Percentiles rank a stretch among this genome's conserved stretches.
Evolutionary conservation across 2,888 invertebrate genomes (phyloP).

Genomic region (Mimachlamys varia): DNA sequence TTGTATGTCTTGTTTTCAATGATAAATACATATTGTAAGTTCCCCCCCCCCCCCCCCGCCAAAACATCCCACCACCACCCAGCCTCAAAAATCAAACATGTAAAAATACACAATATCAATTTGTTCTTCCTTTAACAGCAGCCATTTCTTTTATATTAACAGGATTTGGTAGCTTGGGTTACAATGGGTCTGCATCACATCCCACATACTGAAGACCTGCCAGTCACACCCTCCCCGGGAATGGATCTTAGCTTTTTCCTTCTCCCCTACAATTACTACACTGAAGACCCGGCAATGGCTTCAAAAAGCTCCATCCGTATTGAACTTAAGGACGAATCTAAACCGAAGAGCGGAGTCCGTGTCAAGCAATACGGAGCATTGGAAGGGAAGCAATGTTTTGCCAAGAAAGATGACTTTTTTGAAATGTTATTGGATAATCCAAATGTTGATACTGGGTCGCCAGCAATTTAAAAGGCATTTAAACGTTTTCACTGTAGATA

Average conservation of each 20-base stretch:
- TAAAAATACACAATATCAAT: no score
- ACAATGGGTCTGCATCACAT: slow-evolving; percentile 65
- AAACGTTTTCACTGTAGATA: not conserved
- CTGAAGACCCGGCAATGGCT: slow-evolving; percentile 63
- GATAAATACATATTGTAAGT: not conserved
- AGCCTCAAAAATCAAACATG: no score
- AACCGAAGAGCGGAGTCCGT: not conserved
- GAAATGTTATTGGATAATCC: not conserved
- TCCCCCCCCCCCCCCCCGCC: not conserved
- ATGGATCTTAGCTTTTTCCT: slow-evolving; percentile 60
- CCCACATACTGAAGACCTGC: slow-evolving; percentile 68
- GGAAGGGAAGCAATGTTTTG: not conserved
- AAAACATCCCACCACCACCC: no score
- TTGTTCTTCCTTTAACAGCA: not conserved
- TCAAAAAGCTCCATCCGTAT: slow-evolving; percentile 62
- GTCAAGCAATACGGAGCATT: not conserved
- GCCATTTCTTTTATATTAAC: slow-evolving; percentile 5
- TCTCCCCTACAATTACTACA: slow-evolving; percentile 67
- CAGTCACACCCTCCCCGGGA: slow-evolving; percentile 61
- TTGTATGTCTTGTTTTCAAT: no score
- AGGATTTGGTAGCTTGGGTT: slow-evolving; percentile 69
- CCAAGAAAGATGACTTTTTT: not conserved
- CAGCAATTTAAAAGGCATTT: not conserved
- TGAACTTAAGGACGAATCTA: slow-evolving; percentile 43
- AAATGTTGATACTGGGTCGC: not conserved